Evolutionary conservation across 2,113 vertebrate species (phyloP).

Genomic region (Alligator sinensis): DNA sequence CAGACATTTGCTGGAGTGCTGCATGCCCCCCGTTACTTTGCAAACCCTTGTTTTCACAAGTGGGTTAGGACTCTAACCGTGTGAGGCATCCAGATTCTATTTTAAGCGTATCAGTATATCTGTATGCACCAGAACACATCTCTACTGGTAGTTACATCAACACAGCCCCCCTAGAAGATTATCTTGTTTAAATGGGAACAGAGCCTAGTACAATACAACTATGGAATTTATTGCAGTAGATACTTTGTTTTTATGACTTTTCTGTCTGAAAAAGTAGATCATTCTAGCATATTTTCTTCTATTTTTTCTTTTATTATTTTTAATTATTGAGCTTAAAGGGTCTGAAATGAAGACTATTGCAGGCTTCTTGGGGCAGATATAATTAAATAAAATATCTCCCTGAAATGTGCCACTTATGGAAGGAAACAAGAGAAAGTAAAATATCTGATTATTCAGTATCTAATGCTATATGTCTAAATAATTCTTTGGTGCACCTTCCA

Average conservation of each 20-base stretch:
- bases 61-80: too few species aligned
- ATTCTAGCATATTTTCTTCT: not conserved
- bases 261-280: not conserved
- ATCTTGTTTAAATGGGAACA: not conserved
- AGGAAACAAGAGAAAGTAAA: not conserved
- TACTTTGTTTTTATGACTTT: not conserved
- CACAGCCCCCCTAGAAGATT: not conserved
- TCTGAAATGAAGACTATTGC: not conserved
- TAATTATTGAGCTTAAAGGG: not conserved
- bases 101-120: not conserved
- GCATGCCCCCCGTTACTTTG: too few species aligned
- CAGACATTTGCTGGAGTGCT: too few species aligned
- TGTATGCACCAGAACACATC: not conserved
- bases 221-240: not conserved
- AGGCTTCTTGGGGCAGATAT: not conserved
- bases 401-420: not conserved
- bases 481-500: not conserved
- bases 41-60: too few species aligned
- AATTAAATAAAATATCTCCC: not conserved
- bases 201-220: not conserved
- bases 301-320: not conserved
- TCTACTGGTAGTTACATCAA: not conserved
- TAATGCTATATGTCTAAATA: not conserved
- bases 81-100: too few species aligned
- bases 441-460: not conserved